Conservation (phyloP, 37 sponge, comb jelly and placozoan species). For the Aplysina aerophoba region DNA sequence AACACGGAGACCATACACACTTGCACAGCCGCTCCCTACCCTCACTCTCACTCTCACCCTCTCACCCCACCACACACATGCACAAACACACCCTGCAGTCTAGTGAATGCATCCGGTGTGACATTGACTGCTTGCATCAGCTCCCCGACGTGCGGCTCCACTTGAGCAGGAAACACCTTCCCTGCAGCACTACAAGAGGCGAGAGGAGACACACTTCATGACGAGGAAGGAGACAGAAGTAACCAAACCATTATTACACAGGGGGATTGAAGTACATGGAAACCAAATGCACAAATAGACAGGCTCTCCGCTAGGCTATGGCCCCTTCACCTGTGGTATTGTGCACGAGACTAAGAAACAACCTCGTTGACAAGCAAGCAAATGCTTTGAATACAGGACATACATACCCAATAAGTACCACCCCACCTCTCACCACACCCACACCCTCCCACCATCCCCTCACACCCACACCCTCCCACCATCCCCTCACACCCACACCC, state of each 20-base stretch:
- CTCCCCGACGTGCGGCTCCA: slow-evolving; percentile 91
- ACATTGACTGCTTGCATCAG: slow-evolving; percentile 61
- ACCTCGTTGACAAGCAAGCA: not conserved
- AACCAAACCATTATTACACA: too few species aligned
- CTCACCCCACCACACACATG: not conserved
- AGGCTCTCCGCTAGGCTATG: too few species aligned
- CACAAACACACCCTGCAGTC: slow-evolving; percentile 52
- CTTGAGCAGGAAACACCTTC: slow-evolving; percentile 79
- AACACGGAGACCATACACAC: too few species aligned
- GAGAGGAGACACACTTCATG: not conserved
- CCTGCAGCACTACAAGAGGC: slow-evolving; percentile 42
- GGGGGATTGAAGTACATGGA: not conserved
- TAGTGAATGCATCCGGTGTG: slow-evolving; percentile 50
- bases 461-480: not conserved
- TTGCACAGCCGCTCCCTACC: too few species aligned
- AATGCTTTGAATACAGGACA: too few species aligned
- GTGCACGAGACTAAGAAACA: not conserved
- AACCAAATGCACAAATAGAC: not conserved
- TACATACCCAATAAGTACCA: too few species aligned
- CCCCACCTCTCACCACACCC: too few species aligned
- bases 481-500: not conserved
- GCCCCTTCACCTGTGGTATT: too few species aligned
- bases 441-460: too few species aligned
- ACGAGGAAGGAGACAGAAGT: too few species aligned
- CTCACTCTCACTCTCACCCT: too few species aligned